Evolutionary conservation across 1,140 invertebrate genomes (phyloP), one percentile per base, ranked within the genome.

Genomic region (silkworm (Bombyx mori)): DNA sequence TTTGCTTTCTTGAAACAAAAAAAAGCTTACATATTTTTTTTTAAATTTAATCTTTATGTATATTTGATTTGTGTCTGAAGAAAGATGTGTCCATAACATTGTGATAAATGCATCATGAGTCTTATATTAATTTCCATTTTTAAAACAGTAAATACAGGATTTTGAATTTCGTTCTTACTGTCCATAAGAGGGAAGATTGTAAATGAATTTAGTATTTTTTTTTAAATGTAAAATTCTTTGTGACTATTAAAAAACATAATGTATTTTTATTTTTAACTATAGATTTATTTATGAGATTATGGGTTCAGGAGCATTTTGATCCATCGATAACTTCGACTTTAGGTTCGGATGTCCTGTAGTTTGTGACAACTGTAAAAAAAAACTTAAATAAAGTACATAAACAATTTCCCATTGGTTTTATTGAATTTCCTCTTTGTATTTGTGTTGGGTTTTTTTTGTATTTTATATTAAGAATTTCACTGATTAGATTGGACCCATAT

Each of bases 121-220:
- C 26, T 35, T 35, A 35, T 35, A 79, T 59, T 56, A 10, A 10
- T 83, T 83, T 86, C 75, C 82, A 79, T 79, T 79, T 69, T 75
- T 71, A 80, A 73, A 35, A 35, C 2, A 35, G 26, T 35, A 35
- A 75, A 72, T 76, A 75, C 69, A 69, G 75, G 4, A 35, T 73
- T 83, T 81, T 63, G 69, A 69, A 69, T 80, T 77, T 79, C 60
- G 63, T 68, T 66, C 68, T 76, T 75, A 77, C 69, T 77, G 73
- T 75, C 69, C 71, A 73, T 71, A 82, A 80, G 77, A 78, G 74
- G 80, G 76, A 78, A 81, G 81, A 82, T 78, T 82, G 77, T 86
- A 83, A 77, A 86, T 83, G 79, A 79, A 75, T 79, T 84, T 81
- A 82, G 79, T 75, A 75, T 78, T 75, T 77, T 76, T 75, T 76